Evolutionary conservation across 2,797 vertebrate genomes (phyloP).

Genomic region (Pseudomugil gertrudae): DNA sequence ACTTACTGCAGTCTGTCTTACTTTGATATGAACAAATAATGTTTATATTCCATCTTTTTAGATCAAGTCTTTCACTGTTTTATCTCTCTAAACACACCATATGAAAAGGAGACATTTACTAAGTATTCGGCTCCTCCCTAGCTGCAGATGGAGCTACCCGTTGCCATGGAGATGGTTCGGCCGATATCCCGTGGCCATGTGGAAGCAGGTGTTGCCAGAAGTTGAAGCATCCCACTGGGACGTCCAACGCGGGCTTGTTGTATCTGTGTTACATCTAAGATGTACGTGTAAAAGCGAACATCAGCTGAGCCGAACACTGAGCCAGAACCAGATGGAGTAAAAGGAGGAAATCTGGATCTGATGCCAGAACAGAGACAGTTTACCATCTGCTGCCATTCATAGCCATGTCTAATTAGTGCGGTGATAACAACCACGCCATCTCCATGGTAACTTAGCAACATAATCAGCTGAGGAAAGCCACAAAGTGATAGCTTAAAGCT

Average conservation of each 20-base stretch:
- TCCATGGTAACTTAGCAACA: background rate
- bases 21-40: too few species aligned
- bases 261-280: background rate
- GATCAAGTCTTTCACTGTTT: too few species aligned
- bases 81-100: background rate
- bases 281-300: background rate
- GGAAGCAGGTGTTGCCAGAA: background rate
- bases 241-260: background rate
- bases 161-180: background rate
- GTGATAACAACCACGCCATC: background rate
- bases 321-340: background rate
- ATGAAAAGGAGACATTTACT: background rate
- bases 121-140: too few species aligned
- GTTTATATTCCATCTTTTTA: too few species aligned
- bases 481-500: background rate
- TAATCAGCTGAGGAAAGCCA: background rate
- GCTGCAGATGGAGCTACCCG: background rate
- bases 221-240: background rate
- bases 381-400: background rate
- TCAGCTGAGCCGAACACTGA: background rate
- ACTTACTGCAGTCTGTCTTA: background rate
- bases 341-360: background rate
- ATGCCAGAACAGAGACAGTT: background rate
- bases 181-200: background rate
- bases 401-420: background rate